These are phyloP conservation scores for Brachionus rubens DNA, from an alignment of 1,140 invertebrate species.

Conservation along the genomic window DNA sequence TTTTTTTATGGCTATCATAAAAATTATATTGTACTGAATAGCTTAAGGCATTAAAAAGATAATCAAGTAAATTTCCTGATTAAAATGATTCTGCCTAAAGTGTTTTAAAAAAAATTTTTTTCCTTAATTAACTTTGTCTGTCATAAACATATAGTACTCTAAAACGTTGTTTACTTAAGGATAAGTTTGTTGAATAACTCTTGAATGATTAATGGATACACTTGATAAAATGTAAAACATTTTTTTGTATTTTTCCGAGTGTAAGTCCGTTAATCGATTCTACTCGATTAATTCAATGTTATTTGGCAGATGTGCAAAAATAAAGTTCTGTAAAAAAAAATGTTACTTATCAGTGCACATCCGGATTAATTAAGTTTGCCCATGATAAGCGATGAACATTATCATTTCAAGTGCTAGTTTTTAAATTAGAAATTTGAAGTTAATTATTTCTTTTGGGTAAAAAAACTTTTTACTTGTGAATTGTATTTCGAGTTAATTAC, in stretches of 20 bases:
- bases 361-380: neutral
- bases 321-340: neutral
- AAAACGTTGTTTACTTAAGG: constrained; percentile 1
- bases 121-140: constrained; percentile 1
- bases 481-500: constrained; percentile 39
- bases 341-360: constrained; percentile 41
- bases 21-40: neutral
- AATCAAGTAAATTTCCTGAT: constrained; percentile 12
- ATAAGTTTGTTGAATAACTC: constrained; percentile 28
- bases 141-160: neutral
- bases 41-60: neutral
- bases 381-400: constrained; percentile 26
- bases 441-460: constrained; percentile 35
- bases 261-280: constrained; percentile 28
- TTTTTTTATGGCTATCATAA: constrained; percentile 30
- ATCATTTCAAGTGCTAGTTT: constrained; percentile 14
- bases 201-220: constrained; percentile 16
- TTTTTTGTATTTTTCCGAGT: neutral
- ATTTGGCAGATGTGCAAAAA: neutral
- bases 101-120: neutral
- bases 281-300: constrained; percentile 5
- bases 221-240: constrained; percentile 11
- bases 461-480: neutral
- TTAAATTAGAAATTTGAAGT: constrained; percentile 26
- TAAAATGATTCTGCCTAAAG: neutral